Base-by-base conservation (phyloP, 2,888 invertebrate species). In the Branchipolynoe longqiensis region DNA sequence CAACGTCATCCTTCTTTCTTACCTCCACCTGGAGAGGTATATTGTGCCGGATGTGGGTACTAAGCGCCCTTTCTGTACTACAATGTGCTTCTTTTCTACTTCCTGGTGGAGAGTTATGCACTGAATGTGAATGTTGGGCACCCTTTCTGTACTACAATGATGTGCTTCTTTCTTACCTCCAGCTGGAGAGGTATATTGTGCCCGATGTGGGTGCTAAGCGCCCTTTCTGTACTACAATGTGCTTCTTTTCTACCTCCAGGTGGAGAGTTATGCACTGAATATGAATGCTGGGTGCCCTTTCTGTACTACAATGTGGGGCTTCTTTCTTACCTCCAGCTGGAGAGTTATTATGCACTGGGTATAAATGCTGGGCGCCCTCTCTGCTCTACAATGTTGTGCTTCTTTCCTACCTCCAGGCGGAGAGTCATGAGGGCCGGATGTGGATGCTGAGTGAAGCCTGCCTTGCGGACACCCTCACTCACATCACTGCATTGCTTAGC, bases 361-460 rank as follows among this genome's bases (percentile, higher is more conserved):
- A 18, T 48, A 18, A 18, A 48, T 48, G 48, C 48, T 48, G 48
- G 48, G 48, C 18, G 48, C n/a, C n/a, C n/a, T n/a, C n/a, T n/a
- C n/a, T n/a, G n/a, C n/a, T n/a, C n/a, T n/a, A n/a, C n/a, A n/a
- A n/a, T n/a, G n/a, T 48, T 48, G 18, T 48, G 48, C 8, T 48
- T 48, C 48, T 48, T 56, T 78, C 58, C 38, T 82, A 2, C 22
- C 31, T 73, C 22, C 86, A 93, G 93, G 93, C 93, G 40, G 93
- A 93, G 87, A 92, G 91, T 85, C 89, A 89, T 56, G 92, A 92
- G 54, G 94, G 94, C 4, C 86, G 94, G 2, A 90, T 90, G 54
- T 93, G 93, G 93, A 92, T 93, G 82, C 87, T 94, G 78, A 86
- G 88, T 4, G 92, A 93, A 85, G 85, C 89, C 0, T 92, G 92